Conservation (phyloP, 2,888 invertebrate species). For the Melieria omissa region DNA sequence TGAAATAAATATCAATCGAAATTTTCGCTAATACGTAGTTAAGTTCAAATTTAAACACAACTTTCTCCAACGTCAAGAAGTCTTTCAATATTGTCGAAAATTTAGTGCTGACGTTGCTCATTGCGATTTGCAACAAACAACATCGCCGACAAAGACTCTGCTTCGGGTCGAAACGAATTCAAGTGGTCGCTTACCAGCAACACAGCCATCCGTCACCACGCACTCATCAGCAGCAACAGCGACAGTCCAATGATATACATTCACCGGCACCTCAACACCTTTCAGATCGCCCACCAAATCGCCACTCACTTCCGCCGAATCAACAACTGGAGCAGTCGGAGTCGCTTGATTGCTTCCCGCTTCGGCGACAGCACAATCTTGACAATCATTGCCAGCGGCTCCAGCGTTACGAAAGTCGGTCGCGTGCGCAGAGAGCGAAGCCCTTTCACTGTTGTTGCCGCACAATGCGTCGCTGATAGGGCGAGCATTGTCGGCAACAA, state of each 20-base stretch:
- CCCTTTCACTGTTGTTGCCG: constrained; percentile 36
- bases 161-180: no score
- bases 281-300: constrained; percentile 23
- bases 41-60: no score
- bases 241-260: constrained; percentile 18
- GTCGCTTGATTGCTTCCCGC: neutral
- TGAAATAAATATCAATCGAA: no score
- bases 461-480: neutral
- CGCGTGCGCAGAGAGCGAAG: constrained; percentile 25
- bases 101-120: no score
- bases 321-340: neutral
- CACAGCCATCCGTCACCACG: neutral
- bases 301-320: constrained; percentile 24
- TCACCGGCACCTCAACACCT: constrained; percentile 18
- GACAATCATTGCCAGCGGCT: neutral
- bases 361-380: constrained; percentile 1
- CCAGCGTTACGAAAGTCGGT: neutral
- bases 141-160: no score
- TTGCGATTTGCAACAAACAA: no score
- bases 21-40: no score
- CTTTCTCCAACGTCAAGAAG: no score
- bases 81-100: no score
- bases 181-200: constrained; percentile 9
- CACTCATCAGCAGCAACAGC: constrained; percentile 5
- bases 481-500: constrained; percentile 31